Evolutionary conservation across 1,140 invertebrate genomes (phyloP).

Genomic region (Drosophila ananassae): DNA sequence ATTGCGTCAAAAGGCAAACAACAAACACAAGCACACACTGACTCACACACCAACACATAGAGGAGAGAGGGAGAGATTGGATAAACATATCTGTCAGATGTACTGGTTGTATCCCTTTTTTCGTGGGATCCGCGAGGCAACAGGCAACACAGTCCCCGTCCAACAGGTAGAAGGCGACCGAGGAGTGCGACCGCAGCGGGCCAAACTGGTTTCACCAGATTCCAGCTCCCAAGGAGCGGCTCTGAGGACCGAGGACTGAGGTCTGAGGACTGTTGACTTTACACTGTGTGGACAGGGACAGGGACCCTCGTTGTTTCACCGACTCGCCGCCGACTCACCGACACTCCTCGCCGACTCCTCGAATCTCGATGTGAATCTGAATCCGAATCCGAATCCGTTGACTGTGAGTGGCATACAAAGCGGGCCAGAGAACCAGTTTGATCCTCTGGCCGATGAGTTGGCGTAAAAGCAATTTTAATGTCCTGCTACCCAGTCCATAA

Average conservation of each 20-base stretch:
- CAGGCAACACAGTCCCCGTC: conserved; percentile 6
- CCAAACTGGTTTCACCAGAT: conserved; percentile 72
- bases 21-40: conserved; percentile 29
- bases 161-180: conserved; percentile 59
- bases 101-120: conserved; percentile 70
- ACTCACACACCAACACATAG: conserved; percentile 1
- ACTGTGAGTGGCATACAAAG: conserved; percentile 76
- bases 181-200: conserved; percentile 49
- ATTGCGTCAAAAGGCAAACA: conserved; percentile 60
- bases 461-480: conserved; percentile 82
- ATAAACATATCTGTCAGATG: conserved; percentile 25
- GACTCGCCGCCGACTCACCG: background rate
- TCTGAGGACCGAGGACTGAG: conserved; percentile 32
- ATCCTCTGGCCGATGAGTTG: conserved; percentile 77
- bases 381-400: conserved; percentile 22
- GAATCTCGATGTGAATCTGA: conserved; percentile 10
- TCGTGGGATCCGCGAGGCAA: conserved; percentile 66
- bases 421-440: conserved; percentile 70
- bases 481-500: conserved; percentile 79
- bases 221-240: conserved; percentile 62
- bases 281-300: conserved; percentile 1
- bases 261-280: conserved; percentile 17
- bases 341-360: background rate
- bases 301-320: conserved; percentile 6
- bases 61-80: background rate